Percentiles rank a stretch among this genome's conserved stretches.
phyloP scores from a whole-genome alignment of 2,797 vertebrate genomes.

The Paratrypauchen microcephalus region DNA sequence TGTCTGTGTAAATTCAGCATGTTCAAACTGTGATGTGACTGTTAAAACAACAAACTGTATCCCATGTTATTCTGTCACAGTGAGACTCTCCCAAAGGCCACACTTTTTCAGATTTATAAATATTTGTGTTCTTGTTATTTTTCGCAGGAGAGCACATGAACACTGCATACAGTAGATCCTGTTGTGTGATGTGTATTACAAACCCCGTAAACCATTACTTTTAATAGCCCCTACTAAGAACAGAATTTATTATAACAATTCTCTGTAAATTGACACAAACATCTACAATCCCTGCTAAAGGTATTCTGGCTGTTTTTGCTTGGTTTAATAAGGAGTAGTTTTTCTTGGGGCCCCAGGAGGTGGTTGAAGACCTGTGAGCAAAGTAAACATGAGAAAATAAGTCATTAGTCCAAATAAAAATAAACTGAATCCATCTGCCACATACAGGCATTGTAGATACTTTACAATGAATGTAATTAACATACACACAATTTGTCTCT shows the following conservation, averaged over 20 bases:
- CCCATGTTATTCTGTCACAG: constrained; percentile 29
- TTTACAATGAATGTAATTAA: neutral
- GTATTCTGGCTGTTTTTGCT: constrained; percentile 12
- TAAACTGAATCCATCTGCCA: neutral
- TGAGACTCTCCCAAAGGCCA: constrained; percentile 52
- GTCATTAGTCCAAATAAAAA: constrained; percentile 7
- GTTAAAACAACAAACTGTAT: constrained; percentile 11
- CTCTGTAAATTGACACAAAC: neutral
- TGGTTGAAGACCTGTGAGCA: constrained; percentile 19
- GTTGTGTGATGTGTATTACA: constrained; percentile 13
- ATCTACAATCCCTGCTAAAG: constrained; percentile 21
- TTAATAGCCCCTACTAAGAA: constrained; percentile 13
- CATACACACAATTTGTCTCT: neutral
- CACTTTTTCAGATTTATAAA: constrained; percentile 42
- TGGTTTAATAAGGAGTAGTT: constrained; percentile 29
- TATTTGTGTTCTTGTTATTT: constrained; percentile 25
- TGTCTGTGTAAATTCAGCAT: neutral
- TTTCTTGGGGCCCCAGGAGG: constrained; percentile 20
- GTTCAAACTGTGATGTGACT: constrained; percentile 11
- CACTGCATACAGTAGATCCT: constrained; percentile 15
- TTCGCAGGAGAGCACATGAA: constrained; percentile 22
- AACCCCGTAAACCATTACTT: constrained; percentile 10
- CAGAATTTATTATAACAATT: constrained; percentile 15
- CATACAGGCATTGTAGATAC: neutral
- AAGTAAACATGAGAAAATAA: constrained; percentile 20